Base-by-base conservation (phyloP, 37 sponge, comb jelly and placozoan species). In the Oscarella lobularis region DNA sequence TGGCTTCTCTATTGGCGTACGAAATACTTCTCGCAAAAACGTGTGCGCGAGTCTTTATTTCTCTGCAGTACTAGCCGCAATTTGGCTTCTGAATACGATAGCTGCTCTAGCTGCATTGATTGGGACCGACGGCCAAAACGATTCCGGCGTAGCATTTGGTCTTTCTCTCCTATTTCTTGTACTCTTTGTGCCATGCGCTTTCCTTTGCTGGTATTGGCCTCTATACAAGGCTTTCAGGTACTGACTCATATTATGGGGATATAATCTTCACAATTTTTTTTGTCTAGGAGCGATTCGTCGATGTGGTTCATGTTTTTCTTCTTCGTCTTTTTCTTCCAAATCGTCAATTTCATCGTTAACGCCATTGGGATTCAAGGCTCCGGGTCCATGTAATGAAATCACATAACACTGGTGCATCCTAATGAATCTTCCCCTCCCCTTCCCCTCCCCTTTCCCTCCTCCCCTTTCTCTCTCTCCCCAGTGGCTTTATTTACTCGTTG, bases 171-270 rank as follows among this genome's bases (percentile, higher is more conserved):
- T n/a, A 78, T 75, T 0, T 37, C 74, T 0, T 29, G 41, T 74
- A 5, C 40, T 74, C 4, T 35, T 14, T 6, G 27, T 66, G 4
- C 75, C 75, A 31, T 74, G 75, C 75, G 81, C 89, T 29, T 77
- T 95, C n/a, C 77, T 83, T 67, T 91, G 92, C 55, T 92, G 94
- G 93, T 95, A 88, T 76, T 66, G 87, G 60, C 89, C 93, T 33
- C 73, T 76, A 3, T 95, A 95, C 78, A 37, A 78, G 32, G 96
- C 92, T 32, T 92, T 81, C 83, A 95, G 78, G 96, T 87, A 68
- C 71, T 5, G 6, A n/a, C n/a, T 68, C 6, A 5, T 68, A 4
- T 20, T 5, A 5, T 68, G 6, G 6, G n/a, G 33, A n/a, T 34
- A 34, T 14, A 34, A 4, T n/a, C 71, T 68, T 14, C 4, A 4